Evolutionary conservation across 2,888 invertebrate genomes (phyloP), one percentile per base, ranked within the genome.

Genomic region (Phasia obesa): DNA sequence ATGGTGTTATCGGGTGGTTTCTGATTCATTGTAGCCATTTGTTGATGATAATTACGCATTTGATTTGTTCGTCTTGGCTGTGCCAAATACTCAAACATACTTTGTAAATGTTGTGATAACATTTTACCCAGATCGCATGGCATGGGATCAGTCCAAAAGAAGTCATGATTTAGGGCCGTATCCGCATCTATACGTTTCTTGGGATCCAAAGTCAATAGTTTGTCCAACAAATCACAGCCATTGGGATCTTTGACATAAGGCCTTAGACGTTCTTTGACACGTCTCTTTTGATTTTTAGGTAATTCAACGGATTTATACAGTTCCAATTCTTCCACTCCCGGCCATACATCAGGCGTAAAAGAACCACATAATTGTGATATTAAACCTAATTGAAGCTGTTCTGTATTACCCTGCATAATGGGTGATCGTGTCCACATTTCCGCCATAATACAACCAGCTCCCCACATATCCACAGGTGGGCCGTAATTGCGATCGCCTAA

Each of bases 371-470:
- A 92, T 90, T 98, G 98, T 0, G 97, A 97, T 82, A 99, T 99
- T 17, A 99, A 93, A 31, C 96, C 96, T 11, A 99, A 91, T 89
- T 99, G 99, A 89, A 98, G 97, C 88, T 98, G 98, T 88, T 99
- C 99, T 0, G 98, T 98, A 64, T 96, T 97, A 19, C 99, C 99
- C 91, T 97, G 97, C 97, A 97, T 97, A 81, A 97, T 97, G 0
- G 97, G 99, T 4, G 96, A 96, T 19, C 96, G 92, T 0, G 98
- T 99, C 99, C 99, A 99, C 97, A 99, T 97, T 92, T 99, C 99
- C 0, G 99, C 99, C 99, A 99, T 99, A 84, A 99, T 99, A 90
- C 99, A 99, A 0, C 99, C 99, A 0, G 98, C 99, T 0, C 97
- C 97, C 97, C 97, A 97, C 92, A 99, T 94, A 92, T 99, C 99